These are phyloP conservation scores for Columba guinea DNA, from an alignment of 2,797 vertebrate species.

Conservation along the genomic window DNA sequence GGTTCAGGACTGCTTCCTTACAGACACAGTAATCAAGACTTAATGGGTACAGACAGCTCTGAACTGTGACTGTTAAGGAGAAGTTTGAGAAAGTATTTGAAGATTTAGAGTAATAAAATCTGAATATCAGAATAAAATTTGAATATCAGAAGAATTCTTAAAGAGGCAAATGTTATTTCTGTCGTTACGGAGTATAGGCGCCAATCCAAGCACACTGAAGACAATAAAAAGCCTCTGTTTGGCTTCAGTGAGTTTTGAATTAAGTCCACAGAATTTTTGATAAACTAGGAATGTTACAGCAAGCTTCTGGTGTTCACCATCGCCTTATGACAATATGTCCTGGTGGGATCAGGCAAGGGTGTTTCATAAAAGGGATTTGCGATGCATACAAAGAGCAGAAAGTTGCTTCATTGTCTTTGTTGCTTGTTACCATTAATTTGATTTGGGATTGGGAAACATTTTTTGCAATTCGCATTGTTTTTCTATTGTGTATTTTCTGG, in stretches of 20 bases:
- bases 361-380: neutral
- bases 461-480: neutral
- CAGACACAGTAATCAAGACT: neutral
- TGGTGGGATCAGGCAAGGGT: neutral
- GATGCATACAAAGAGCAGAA: neutral
- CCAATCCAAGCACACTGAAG: neutral
- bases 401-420: neutral
- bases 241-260: conserved; percentile 35
- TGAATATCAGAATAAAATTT: neutral
- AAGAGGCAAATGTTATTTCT: neutral
- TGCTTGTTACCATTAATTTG: neutral
- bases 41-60: neutral
- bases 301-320: neutral
- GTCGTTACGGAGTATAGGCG: neutral
- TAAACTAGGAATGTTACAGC: neutral
- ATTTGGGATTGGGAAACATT: neutral
- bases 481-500: neutral
- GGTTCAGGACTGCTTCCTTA: neutral
- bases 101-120: neutral
- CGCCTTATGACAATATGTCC: neutral
- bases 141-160: neutral
- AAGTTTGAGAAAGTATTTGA: conserved; percentile 15
- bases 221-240: conserved; percentile 5
- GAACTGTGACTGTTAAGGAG: neutral
- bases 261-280: neutral